A percentile compares a stretch with the other conserved stretches of the same genome.
Evolutionary conservation across 1,140 invertebrate genomes (phyloP).

Genomic region (Neotoxoptera formosana): DNA sequence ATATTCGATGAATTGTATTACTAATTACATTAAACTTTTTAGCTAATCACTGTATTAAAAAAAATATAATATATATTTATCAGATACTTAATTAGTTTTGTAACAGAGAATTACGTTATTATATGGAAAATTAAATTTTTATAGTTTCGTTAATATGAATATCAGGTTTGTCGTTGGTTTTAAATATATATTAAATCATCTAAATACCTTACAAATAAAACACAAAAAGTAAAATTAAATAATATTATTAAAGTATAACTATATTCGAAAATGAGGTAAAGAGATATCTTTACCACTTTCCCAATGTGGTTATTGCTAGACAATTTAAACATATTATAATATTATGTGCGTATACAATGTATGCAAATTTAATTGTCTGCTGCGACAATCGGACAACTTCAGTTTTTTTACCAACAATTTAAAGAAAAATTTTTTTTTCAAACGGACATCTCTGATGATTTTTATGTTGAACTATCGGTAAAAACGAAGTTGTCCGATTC

Average conservation of each 20-base stretch:
- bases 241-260: background rate
- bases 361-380: too few relatives aligned
- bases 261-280: too few relatives aligned
- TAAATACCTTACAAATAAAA: background rate
- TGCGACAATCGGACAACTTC: too few relatives aligned
- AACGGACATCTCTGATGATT: background rate
- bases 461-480: background rate
- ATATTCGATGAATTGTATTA: too few relatives aligned
- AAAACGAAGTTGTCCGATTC: background rate
- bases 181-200: background rate
- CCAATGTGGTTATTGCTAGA: background rate
- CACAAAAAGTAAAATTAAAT: background rate
- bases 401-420: too few relatives aligned
- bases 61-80: too few relatives aligned
- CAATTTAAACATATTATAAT: background rate
- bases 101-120: too few relatives aligned
- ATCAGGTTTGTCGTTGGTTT: background rate
- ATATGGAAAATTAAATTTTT: background rate
- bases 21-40: too few relatives aligned
- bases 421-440: background rate
- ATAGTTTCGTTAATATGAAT: background rate
- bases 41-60: too few relatives aligned
- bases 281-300: too few relatives aligned
- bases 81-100: too few relatives aligned
- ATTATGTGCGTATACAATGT: background rate